A percentile compares a stretch with the other conserved stretches of the same genome.
phyloP scores from a whole-genome alignment of 2,113 vertebrate genomes.

The Platysternon megacephalum region DNA sequence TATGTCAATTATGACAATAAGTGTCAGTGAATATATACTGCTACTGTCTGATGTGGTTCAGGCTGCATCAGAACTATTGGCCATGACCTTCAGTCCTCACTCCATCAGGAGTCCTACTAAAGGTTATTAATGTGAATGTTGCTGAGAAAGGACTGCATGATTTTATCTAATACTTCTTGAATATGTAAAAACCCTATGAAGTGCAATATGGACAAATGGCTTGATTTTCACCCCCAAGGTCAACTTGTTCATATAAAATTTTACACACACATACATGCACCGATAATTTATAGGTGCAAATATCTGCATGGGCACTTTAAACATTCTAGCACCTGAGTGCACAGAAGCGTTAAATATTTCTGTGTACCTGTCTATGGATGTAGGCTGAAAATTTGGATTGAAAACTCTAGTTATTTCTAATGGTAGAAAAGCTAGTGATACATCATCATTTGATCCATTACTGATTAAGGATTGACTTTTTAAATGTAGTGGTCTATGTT shows the following conservation, averaged over 20 bases:
- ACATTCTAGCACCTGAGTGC: background rate
- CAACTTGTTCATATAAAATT: rapidly evolving
- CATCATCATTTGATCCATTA: background rate
- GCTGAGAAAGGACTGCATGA: background rate
- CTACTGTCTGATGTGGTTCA: background rate
- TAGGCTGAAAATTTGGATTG: background rate
- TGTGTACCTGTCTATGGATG: background rate
- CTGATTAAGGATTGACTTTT: slow-evolving; percentile 7
- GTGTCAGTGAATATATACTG: background rate
- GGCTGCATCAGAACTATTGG: background rate
- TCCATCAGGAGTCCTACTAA: background rate
- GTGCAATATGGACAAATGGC: background rate
- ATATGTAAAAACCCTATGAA: background rate
- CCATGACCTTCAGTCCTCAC: background rate
- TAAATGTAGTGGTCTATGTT: background rate
- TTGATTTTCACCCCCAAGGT: background rate
- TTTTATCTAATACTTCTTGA: background rate
- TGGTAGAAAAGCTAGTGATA: background rate
- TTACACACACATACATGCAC: background rate
- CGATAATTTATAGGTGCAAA: background rate
- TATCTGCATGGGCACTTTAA: background rate
- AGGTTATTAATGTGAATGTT: too few relatives aligned
- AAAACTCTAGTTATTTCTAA: slow-evolving; percentile 6
- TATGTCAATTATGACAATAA: background rate
- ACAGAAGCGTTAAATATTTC: background rate